A percentile compares a stretch with the other conserved stretches of the same genome.
These are phyloP conservation scores for Nemopilema nomurai DNA, from an alignment of 30 jellyfish, hydroid and myxozoan species.

Conservation along the genomic window DNA sequence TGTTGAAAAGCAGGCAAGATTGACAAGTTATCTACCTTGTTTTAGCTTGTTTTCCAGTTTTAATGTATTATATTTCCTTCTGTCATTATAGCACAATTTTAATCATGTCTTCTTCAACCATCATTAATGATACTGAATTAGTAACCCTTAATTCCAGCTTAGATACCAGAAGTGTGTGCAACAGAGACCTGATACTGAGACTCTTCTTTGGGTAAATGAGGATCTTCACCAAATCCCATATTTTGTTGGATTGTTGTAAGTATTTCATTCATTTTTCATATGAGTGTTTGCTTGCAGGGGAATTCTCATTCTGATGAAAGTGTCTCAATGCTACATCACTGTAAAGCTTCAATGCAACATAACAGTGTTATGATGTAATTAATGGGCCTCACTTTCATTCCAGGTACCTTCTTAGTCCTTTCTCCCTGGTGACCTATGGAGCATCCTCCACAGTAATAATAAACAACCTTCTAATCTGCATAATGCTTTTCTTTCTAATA, in stretches of 20 bases:
- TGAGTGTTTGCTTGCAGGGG: too few relatives aligned
- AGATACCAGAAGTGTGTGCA: neutral
- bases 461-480: constrained; percentile 44
- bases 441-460: constrained; percentile 74
- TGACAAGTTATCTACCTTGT: too few relatives aligned
- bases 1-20: constrained; percentile 22
- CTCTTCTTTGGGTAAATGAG: constrained; percentile 29
- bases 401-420: constrained; percentile 87
- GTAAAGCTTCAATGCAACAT: too few relatives aligned
- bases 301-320: too few relatives aligned
- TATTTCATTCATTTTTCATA: neutral
- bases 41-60: too few relatives aligned
- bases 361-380: too few relatives aligned
- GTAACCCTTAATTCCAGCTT: neutral
- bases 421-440: constrained; percentile 74
- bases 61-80: too few relatives aligned
- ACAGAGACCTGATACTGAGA: constrained; percentile 13
- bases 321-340: too few relatives aligned
- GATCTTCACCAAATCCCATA: constrained; percentile 39
- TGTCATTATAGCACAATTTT: too few relatives aligned
- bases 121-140: too few relatives aligned
- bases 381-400: constrained; percentile 2
- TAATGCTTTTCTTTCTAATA: constrained; percentile 26
- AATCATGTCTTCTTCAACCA: too few relatives aligned
- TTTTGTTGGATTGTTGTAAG: constrained; percentile 64